Evolutionary conservation across 2,888 invertebrate genomes (phyloP).

Genomic region (Caenorhabditis sp.): DNA sequence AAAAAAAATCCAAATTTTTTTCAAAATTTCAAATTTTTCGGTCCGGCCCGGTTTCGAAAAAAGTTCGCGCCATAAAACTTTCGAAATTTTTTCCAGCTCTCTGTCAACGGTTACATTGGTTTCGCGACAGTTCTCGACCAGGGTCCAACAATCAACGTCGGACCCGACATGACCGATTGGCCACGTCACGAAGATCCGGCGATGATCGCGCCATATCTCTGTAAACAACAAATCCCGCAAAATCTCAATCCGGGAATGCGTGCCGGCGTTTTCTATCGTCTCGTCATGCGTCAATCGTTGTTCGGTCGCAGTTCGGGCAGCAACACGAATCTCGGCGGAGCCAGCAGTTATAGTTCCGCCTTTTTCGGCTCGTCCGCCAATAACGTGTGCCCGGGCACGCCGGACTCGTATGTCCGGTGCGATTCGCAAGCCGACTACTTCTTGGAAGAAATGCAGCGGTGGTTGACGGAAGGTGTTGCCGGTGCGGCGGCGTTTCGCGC

Average conservation of each 20-base stretch:
- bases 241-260: conserved; percentile 61
- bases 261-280: conserved; percentile 67
- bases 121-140: conserved; percentile 70
- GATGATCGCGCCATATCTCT: conserved; percentile 70
- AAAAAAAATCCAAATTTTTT: not conserved
- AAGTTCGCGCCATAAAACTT: too few relatives aligned
- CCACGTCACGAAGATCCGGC: conserved; percentile 69
- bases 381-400: conserved; percentile 64
- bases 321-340: conserved; percentile 58
- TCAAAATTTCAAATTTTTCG: too few relatives aligned
- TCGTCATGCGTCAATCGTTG: conserved; percentile 66
- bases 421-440: conserved; percentile 65
- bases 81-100: conserved; percentile 55
- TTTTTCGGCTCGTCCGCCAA: conserved; percentile 58
- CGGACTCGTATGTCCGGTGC: conserved; percentile 66
- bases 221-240: conserved; percentile 68
- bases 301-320: conserved; percentile 64
- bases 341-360: conserved; percentile 50
- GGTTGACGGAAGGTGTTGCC: conserved; percentile 76
- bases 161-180: conserved; percentile 70
- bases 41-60: too few relatives aligned
- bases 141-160: conserved; percentile 70
- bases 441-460: conserved; percentile 66
- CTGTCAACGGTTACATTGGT: conserved; percentile 68
- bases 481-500: conserved; percentile 89